A percentile compares a stretch with the other conserved stretches of the same genome.
Conservation (phyloP, 2,113 vertebrate species). For the Oophaga pumilio region DNA sequence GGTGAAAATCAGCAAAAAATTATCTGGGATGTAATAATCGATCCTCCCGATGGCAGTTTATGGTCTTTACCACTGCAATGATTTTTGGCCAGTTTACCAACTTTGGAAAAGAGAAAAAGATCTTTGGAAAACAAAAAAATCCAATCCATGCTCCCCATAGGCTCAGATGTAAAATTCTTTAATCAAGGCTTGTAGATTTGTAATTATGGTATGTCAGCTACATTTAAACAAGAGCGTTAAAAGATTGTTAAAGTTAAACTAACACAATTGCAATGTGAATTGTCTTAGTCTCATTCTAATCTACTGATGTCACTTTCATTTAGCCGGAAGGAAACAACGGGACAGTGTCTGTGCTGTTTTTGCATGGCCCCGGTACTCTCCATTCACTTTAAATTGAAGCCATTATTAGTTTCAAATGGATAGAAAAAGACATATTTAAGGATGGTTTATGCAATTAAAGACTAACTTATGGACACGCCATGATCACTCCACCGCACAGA, state of each 20-base stretch:
- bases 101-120: constrained; percentile 55
- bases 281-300: constrained; percentile 96
- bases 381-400: constrained; percentile 73
- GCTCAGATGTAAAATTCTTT: constrained; percentile 83
- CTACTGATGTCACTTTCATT: constrained; percentile 92
- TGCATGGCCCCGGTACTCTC: constrained; percentile 77
- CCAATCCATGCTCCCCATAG: constrained; percentile 78
- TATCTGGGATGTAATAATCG: not conserved
- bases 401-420: constrained; percentile 67
- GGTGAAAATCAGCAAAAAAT: not conserved
- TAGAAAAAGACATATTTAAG: constrained; percentile 62
- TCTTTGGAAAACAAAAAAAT: constrained; percentile 70
- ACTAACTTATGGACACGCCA: constrained; percentile 50
- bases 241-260: constrained; percentile 88
- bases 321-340: constrained; percentile 81
- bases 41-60: not conserved
- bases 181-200: constrained; percentile 85
- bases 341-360: constrained; percentile 81
- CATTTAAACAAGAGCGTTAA: constrained; percentile 94
- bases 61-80: not conserved
- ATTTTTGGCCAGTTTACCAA: not conserved
- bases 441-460: constrained; percentile 58
- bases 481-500: not conserved
- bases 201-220: constrained; percentile 87
- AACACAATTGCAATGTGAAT: constrained; percentile 95